Base-by-base conservation (phyloP, 2,797 vertebrate species). In the Leptatherina wallacei region DNA sequence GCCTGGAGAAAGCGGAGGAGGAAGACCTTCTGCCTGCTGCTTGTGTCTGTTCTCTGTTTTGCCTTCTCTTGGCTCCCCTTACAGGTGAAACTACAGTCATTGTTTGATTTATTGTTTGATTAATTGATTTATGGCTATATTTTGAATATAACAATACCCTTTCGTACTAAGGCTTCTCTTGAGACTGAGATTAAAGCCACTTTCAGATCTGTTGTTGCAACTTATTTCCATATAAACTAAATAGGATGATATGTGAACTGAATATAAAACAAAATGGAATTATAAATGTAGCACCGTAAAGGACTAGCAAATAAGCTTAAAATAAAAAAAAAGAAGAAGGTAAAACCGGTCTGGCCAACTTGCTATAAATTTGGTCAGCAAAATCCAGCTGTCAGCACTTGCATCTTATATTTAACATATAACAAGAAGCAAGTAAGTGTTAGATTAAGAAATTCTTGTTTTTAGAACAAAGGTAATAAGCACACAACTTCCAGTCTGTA, bases 61-160 rank as follows among this genome's bases (percentile, higher is more conserved):
- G 96, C 95, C 1, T 69, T 96, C 88, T 97, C 96, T 47, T 97
- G 96, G 96, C 93, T 97, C 16, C 96, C 96, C 10, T 93, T 97
- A 69, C 96, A 97, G 89, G 94, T 96, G 8, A 56, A 30, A 35
- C 9, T 47, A 24, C 5, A 54, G 8, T 1, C 35, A 18, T 18
- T 18, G 27, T 27, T 7, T 6, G 8, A 33, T 29, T 32, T 0
- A 42, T 7, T 44, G 40, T 33, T 7, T 4, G 1, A 54, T 36
- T 16, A 16, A 32, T 24, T 13, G 1, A 27, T 11, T 12, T 52
- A 12, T 10, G 2, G 6, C 29, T 16, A 13, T 29, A 55, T 55
- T 57, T 67, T 33, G 4, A 57, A 29, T 13, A 16, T 22, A 22
- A 40, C 20, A 47, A 18, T 24, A 51, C n/a, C 2, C 32, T 20